A percentile compares a stretch with the other conserved stretches of the same genome.
These are phyloP conservation scores for Ectropis crepuscularia DNA, from an alignment of 2,888 invertebrate genomes.

Conservation along the genomic window DNA sequence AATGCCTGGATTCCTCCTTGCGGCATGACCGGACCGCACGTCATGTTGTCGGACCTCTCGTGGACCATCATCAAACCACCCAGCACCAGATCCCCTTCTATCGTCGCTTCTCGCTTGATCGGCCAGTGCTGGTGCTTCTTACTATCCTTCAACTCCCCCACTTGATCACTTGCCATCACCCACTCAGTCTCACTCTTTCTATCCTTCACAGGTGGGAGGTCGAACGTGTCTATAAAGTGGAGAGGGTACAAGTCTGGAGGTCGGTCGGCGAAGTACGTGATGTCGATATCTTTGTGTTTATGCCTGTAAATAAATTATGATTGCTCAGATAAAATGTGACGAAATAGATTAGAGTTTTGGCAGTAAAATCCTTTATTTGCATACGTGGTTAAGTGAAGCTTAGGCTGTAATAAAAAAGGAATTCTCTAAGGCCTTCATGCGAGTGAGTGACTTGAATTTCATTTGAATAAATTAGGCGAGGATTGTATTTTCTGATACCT, in stretches of 20 bases:
- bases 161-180: constrained; percentile 73
- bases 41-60: constrained; percentile 93
- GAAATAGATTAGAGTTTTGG: constrained; percentile 13
- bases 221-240: constrained; percentile 54
- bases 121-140: constrained; percentile 88
- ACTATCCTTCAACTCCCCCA: constrained; percentile 66
- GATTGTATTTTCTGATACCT: constrained; percentile 8
- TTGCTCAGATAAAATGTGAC: constrained; percentile 13
- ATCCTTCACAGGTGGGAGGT: constrained; percentile 53
- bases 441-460: constrained; percentile 24
- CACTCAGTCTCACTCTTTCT: constrained; percentile 66
- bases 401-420: constrained; percentile 6
- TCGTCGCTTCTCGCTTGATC: constrained; percentile 92
- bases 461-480: constrained; percentile 24
- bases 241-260: constrained; percentile 53
- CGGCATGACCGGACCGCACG: constrained; percentile 97
- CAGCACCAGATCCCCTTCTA: constrained; percentile 94
- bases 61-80: constrained; percentile 98
- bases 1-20: constrained; percentile 95
- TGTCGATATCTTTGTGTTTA: constrained; percentile 65
- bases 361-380: constrained; percentile 19
- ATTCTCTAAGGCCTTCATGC: constrained; percentile 10
- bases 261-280: constrained; percentile 48
- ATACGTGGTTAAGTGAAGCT: constrained; percentile 14
- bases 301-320: constrained; percentile 48